Percentiles rank a stretch among this genome's conserved stretches.
phyloP scores from a whole-genome alignment of 2,888 invertebrate genomes.

The Pammene fasciana region DNA sequence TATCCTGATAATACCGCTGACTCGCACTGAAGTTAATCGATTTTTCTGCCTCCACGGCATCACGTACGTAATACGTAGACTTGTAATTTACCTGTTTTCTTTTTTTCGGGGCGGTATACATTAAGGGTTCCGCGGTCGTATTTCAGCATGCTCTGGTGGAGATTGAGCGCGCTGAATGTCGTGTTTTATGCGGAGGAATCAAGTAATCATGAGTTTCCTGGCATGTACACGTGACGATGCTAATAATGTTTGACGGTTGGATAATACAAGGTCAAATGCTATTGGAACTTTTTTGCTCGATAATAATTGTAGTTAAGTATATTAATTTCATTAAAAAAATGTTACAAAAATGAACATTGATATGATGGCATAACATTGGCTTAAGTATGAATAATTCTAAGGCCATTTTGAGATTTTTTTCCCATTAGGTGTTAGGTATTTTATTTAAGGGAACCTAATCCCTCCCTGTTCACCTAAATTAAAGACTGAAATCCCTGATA shows the following conservation, averaged over 20 bases:
- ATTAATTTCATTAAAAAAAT: no score
- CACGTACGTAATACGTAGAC: slow-evolving; percentile 63
- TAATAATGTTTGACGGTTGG: slow-evolving; percentile 1
- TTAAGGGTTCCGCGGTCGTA: slow-evolving; percentile 68
- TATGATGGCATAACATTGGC: no score
- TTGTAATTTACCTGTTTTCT: slow-evolving; percentile 56
- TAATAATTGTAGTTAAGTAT: no score
- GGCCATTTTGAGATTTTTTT: no score
- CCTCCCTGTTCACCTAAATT: no score
- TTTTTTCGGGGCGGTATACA: slow-evolving; percentile 59
- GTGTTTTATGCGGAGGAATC: slow-evolving; percentile 56
- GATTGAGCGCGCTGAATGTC: slow-evolving; percentile 67
- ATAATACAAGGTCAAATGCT: not conserved
- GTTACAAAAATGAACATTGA: no score
- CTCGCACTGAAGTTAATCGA: slow-evolving; percentile 69
- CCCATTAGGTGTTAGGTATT: no score
- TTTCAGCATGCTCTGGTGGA: slow-evolving; percentile 68
- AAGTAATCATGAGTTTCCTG: slow-evolving; percentile 46
- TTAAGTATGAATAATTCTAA: no score
- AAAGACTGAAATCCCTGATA: no score
- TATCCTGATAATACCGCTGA: slow-evolving; percentile 63
- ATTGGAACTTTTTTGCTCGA: not conserved
- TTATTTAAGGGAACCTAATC: no score
- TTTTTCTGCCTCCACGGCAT: slow-evolving; percentile 70
- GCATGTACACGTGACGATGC: slow-evolving; percentile 17